Base-by-base conservation (phyloP, 1,140 invertebrate species). In the Brachionus rubens region DNA sequence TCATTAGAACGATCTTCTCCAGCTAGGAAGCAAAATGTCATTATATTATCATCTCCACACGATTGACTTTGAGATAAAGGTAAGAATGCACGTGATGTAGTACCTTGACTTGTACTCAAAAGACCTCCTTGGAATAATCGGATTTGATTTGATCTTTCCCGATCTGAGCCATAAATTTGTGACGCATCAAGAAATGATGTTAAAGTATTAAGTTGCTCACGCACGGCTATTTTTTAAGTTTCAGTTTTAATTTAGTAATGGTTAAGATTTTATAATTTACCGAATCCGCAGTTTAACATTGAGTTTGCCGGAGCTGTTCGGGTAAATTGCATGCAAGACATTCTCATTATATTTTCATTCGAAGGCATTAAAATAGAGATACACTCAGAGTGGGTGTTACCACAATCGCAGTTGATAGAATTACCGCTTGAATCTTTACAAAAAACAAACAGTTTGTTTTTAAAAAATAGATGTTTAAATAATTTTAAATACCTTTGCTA, bases 151-250 rank as follows among this genome's bases (percentile, higher is more conserved):
- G 16, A 36, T 48, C 68, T 24, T 7, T 50, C 30, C 16, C 14
- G n/a, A 40, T 52, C 30, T 14, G 21, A 48, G 12, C 68, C 68
- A 54, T 75, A 75, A 1, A 93, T 89, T 41, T 91, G 83, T 0
- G 92, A 94, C 7, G 91, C 86, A 81, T 96, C 93, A 85, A 95
- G 84, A 80, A 87, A 94, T 1, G 91, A 88, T 10, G 92, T 93
- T 0, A 94, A 90, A 14, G 87, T 87, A 6, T 91, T 90, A 28
- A 93, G 79, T 89, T 93, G 82, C 77, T 89, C 87, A 65, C 88
- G 33, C 10, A 28, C 16, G 2, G 10, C 65, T 68, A 16, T 5
- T 28, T 43, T 10, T 26, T 3, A 46, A 68, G 19, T 48, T 3
- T 9, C 24, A 24, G 3, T 26, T 12, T 36, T 59, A 30, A 12